Percentiles rank a stretch among this genome's conserved stretches.
These are phyloP conservation scores for Leuciscus idus DNA, from an alignment of 2,113 vertebrate species.

Conservation along the genomic window DNA sequence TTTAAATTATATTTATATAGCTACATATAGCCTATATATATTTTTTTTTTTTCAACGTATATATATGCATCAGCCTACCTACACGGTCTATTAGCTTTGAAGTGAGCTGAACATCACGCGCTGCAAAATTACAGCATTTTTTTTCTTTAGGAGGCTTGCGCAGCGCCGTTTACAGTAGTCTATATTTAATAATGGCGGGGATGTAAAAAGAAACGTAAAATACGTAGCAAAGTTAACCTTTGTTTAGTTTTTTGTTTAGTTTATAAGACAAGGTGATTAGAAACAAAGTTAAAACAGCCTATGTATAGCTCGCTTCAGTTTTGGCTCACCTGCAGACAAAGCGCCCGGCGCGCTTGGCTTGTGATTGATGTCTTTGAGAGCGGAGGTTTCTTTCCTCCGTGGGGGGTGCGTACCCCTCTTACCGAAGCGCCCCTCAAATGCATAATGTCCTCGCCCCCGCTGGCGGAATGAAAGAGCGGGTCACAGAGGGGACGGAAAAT, in stretches of 20 bases:
- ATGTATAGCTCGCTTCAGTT: neutral
- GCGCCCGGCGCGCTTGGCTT: conserved; percentile 24
- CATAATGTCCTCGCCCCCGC: conserved; percentile 47
- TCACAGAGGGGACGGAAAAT: conserved; percentile 53
- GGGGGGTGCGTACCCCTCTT: conserved; percentile 42
- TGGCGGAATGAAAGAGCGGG: conserved; percentile 44
- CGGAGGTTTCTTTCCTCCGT: conserved; percentile 37
- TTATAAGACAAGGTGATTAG: conserved; percentile 19
- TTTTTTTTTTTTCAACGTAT: too few relatives aligned
- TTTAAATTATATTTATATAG: too few relatives aligned
- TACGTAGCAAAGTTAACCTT: neutral
- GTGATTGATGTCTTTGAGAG: conserved; percentile 43
- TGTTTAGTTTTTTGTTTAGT: conserved; percentile 6
- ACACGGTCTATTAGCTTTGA: neutral
- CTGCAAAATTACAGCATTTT: neutral
- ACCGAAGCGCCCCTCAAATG: conserved; percentile 29
- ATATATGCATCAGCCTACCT: neutral
- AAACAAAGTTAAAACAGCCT: conserved; percentile 29
- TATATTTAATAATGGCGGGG: neutral
- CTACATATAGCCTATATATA: too few relatives aligned
- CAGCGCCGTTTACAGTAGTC: neutral
- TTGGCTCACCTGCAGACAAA: conserved; percentile 43
- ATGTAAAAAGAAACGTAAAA: neutral
- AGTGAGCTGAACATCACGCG: neutral
- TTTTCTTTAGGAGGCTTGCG: neutral